Percentiles rank a stretch among this genome's conserved stretches.
These are phyloP conservation scores for Hyperoodon ampullatus DNA, from an alignment of 2,113 vertebrate genomes.

Conservation along the genomic window DNA sequence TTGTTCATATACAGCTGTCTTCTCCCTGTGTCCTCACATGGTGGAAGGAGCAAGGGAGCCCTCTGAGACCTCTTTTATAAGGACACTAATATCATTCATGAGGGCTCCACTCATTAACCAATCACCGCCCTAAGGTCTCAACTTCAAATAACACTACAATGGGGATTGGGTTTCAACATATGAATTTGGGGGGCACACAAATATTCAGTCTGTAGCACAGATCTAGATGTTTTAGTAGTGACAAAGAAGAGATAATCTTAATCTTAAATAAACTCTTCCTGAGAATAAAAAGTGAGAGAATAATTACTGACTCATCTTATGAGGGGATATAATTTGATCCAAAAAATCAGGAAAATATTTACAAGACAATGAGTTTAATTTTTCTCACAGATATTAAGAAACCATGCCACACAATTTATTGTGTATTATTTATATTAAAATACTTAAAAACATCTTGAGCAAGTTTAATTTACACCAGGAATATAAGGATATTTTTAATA, in stretches of 20 bases:
- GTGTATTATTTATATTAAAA: conserved; percentile 10
- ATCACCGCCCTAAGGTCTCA: background rate
- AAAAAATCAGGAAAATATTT: background rate
- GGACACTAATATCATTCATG: background rate
- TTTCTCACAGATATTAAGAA: background rate
- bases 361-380: background rate
- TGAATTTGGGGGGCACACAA: background rate
- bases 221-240: background rate
- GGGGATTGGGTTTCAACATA: background rate
- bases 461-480: background rate
- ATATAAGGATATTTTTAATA: background rate
- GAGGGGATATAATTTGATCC: background rate
- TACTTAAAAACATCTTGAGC: background rate
- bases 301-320: background rate
- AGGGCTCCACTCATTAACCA: background rate
- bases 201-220: background rate
- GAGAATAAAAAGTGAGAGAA: background rate
- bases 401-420: background rate
- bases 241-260: background rate
- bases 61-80: background rate
- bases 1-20: background rate
- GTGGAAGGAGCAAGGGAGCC: background rate
- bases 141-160: background rate
- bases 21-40: background rate
- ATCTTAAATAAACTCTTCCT: background rate